Percentiles rank a stretch among this genome's conserved stretches.
phyloP scores from a whole-genome alignment of 2,888 invertebrate species.

The Exocentrus adspersus region DNA sequence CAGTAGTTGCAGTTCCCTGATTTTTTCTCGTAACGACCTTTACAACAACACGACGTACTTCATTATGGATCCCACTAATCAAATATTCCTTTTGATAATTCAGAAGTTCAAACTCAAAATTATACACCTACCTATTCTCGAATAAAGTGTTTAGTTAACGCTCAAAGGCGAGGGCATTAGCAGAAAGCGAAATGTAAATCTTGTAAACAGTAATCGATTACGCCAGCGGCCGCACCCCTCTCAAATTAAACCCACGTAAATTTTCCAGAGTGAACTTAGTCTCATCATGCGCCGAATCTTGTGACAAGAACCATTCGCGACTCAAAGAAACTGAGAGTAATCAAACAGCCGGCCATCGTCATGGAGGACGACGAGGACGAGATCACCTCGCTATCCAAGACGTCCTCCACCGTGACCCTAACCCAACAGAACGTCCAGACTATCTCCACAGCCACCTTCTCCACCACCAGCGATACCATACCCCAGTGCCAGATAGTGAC shows the following conservation, averaged over 20 bases:
- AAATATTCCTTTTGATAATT: neutral
- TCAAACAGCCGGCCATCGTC: conserved; percentile 23
- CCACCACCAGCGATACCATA: conserved; percentile 43
- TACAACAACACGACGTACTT: no score
- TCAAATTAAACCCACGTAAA: neutral
- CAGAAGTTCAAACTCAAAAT: neutral
- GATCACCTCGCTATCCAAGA: conserved; percentile 55
- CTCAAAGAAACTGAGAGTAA: conserved; percentile 9
- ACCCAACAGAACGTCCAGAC: conserved; percentile 56
- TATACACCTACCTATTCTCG: neutral
- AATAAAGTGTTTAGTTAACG: no score
- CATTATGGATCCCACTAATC: neutral
- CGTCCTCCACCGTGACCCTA: conserved; percentile 59
- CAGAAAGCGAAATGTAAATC: no score
- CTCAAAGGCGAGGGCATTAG: no score
- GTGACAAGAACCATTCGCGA: conserved; percentile 30
- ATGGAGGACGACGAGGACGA: conserved; percentile 63
- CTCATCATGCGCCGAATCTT: no score
- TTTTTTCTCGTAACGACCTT: no score
- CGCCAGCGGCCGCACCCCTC: no score
- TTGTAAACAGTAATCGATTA: no score
- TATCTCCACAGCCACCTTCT: conserved; percentile 47
- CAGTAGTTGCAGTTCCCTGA: no score
- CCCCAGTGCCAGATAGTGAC: conserved; percentile 64
- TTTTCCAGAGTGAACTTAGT: neutral